A percentile compares a stretch with the other conserved stretches of the same genome.
Conservation (phyloP, 2,797 vertebrate genomes). For the Chiroxiphia lanceolata region DNA sequence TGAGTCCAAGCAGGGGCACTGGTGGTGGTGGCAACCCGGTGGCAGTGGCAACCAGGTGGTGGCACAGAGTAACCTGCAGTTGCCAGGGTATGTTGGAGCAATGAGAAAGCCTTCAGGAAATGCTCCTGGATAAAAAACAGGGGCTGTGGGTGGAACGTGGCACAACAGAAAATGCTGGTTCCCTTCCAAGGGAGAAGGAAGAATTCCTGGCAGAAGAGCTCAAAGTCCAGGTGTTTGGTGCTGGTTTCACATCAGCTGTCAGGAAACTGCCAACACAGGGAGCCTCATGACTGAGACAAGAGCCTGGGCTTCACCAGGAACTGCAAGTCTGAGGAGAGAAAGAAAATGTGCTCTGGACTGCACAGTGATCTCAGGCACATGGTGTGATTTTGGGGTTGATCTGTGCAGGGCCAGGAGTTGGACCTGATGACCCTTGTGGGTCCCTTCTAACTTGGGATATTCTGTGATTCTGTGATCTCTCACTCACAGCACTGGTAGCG, state of each 20-base stretch:
- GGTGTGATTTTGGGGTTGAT: background rate
- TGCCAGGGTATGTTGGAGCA: background rate
- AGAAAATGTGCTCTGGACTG: background rate
- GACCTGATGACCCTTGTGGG: background rate
- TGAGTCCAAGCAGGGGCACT: background rate
- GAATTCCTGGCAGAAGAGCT: background rate
- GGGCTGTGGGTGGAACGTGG: background rate
- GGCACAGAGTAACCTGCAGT: background rate
- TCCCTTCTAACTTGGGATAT: background rate
- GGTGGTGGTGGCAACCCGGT: background rate
- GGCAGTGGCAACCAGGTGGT: background rate
- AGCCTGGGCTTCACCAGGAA: background rate
- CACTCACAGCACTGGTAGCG: background rate
- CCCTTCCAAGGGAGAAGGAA: background rate
- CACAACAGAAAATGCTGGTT: background rate
- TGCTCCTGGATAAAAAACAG: background rate
- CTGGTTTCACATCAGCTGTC: background rate
- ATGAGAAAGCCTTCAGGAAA: background rate
- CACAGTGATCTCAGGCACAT: background rate
- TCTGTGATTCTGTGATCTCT: background rate
- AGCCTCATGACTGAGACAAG: background rate
- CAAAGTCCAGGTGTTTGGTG: background rate
- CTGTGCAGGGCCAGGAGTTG: background rate
- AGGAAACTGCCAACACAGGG: background rate
- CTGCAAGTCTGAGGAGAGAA: background rate